phyloP scores from a whole-genome alignment of 1,140 invertebrate genomes.

The Drosophila micromelanica region DNA sequence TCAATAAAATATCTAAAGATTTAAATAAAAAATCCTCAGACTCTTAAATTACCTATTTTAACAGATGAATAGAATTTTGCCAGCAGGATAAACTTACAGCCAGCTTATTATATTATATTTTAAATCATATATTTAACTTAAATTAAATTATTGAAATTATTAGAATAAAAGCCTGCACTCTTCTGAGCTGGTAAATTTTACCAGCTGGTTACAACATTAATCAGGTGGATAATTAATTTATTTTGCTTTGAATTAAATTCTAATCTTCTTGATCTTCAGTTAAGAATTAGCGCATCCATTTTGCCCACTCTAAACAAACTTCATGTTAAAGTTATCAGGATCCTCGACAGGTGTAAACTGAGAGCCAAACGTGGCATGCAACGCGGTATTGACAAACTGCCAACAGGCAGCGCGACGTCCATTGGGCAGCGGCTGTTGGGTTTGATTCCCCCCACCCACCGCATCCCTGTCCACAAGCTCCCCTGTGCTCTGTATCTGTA shows the following conservation, averaged over 20 bases:
- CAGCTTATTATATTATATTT: too few species aligned
- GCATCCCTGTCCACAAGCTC: background rate
- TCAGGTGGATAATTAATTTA: too few species aligned
- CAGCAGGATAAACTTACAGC: conserved; percentile 6
- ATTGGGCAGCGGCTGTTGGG: conserved; percentile 8
- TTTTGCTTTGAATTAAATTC: too few species aligned
- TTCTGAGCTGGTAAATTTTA: background rate
- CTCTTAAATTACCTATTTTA: conserved; percentile 4
- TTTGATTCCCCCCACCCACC: background rate
- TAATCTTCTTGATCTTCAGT: too few species aligned
- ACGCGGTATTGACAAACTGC: conserved; percentile 43
- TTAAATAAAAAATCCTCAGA: background rate
- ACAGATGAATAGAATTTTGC: background rate
- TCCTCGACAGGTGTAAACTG: conserved; percentile 22
- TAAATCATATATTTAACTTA: too few species aligned
- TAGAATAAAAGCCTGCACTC: background rate
- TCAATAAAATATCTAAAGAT: too few species aligned
- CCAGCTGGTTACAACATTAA: too few species aligned
- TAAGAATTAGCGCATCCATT: too few species aligned
- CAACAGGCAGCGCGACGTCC: conserved; percentile 10
- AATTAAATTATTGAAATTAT: too few species aligned
- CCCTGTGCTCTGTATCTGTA: conserved; percentile 4
- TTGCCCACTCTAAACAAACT: background rate
- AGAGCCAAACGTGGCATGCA: conserved; percentile 35
- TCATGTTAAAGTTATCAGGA: background rate